Evolutionary conservation across 2,888 invertebrate species (phyloP), one percentile per base, ranked within the genome.

Genomic region (Hecatera dysodea): DNA sequence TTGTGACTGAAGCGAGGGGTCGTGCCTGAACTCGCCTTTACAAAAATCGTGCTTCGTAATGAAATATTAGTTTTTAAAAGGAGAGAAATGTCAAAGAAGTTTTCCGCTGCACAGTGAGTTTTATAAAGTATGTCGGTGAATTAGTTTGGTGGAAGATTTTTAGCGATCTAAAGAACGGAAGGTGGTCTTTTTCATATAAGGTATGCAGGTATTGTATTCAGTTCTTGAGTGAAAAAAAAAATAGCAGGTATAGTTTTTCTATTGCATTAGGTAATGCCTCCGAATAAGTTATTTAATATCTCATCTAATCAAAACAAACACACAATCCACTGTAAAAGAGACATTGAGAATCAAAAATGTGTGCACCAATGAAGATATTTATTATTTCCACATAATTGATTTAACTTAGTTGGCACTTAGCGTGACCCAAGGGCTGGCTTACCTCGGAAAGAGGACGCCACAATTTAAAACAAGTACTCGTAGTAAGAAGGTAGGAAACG

Each of bases 1-100:
- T 4, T 24, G 29, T 39, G 64, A 9, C 33, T 2, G 15, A 74
- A 33, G 29, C 4, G 15, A 74, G 42, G 29, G 60, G 50, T 67
- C 48, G 42, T 48, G 60, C 22, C 61, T 44, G 63, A 67, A 74
- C 64, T 69, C 62, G 62, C 65, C 64, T 59, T 60, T 63, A 22
- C 36, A 56, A 68, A 57, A 73, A 44, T 39, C 48, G 48, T 61
- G 44, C 48, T 71, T 63, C 50, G 68, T 65, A 71, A 76, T 76
- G 66, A 78, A 80, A 70, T 76, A 78, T 78, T 80, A 56, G 76
- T 70, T 78, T 78, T 80, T 44, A 74, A 75, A 77, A 67, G 50
- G 63, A 62, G 48, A 61, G 55, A 67, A 67, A 48, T 29, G 78
- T 63, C 78, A 78, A 44, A 74, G 56, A 48, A 64, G 44, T 63